Evolutionary conservation across 2,113 vertebrate species (phyloP).

Genomic region (Oxygymnocypris stewartii): DNA sequence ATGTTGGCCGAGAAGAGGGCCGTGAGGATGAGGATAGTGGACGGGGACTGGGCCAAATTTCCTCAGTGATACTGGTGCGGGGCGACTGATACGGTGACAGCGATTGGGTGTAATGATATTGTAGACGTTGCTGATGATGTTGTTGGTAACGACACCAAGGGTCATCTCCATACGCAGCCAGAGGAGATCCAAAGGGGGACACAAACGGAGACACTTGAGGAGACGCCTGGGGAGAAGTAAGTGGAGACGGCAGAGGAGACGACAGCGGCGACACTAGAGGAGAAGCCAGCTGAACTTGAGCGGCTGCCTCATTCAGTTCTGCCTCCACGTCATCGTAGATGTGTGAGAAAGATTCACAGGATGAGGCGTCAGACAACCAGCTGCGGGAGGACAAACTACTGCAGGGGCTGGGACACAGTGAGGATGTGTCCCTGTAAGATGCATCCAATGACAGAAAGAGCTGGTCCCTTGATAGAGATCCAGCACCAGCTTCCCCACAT

Average conservation of each 20-base stretch:
- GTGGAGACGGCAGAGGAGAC: conserved; percentile 64
- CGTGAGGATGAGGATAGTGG: conserved; percentile 76
- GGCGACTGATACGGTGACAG: conserved; percentile 89
- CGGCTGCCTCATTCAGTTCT: conserved; percentile 86
- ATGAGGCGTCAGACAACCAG: conserved; percentile 83
- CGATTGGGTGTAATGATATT: conserved; percentile 73
- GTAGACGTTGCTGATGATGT: conserved; percentile 66
- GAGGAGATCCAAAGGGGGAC: conserved; percentile 58
- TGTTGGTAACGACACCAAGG: conserved; percentile 82
- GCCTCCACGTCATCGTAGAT: conserved; percentile 88
- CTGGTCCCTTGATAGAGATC: conserved; percentile 77
- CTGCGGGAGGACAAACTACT: conserved; percentile 78
- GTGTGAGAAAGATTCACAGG: conserved; percentile 92
- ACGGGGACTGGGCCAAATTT: conserved; percentile 88
- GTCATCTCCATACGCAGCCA: conserved; percentile 84
- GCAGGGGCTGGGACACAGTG: conserved; percentile 71
- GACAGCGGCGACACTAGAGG: conserved; percentile 81
- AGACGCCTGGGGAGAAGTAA: conserved; percentile 53
- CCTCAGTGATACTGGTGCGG: conserved; percentile 90
- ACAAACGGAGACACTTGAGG: conserved; percentile 56
- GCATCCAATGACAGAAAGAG: conserved; percentile 90
- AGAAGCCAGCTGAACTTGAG: conserved; percentile 83
- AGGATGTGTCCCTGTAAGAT: conserved; percentile 81
- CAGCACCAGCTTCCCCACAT: conserved; percentile 55
- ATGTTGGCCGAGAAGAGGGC: conserved; percentile 89